Percentiles rank a stretch among this genome's conserved stretches.
These are phyloP conservation scores for Drosophila acutilabella DNA, from an alignment of 2,888 invertebrate genomes.

Conservation along the genomic window DNA sequence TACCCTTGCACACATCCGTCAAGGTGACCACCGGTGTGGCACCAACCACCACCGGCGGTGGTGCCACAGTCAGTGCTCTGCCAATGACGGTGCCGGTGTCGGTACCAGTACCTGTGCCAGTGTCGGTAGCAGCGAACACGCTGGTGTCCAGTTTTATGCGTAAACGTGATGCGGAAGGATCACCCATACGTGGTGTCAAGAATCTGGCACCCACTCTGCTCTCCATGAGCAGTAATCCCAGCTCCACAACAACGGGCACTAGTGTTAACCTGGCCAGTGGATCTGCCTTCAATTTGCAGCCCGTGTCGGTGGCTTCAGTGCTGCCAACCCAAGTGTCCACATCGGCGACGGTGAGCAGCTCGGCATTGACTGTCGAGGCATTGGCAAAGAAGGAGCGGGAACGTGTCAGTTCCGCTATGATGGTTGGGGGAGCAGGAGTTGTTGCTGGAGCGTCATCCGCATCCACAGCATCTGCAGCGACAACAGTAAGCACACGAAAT, in stretches of 20 bases:
- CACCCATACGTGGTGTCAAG: slow-evolving; percentile 88
- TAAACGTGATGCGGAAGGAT: slow-evolving; percentile 92
- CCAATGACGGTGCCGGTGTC: slow-evolving; percentile 49
- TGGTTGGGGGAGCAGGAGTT: slow-evolving; percentile 22
- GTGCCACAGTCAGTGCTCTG: slow-evolving; percentile 60
- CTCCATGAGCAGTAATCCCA: slow-evolving; percentile 76
- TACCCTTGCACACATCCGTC: slow-evolving; percentile 83
- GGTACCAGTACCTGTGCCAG: slow-evolving; percentile 24
- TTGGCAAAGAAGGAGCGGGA: slow-evolving; percentile 77
- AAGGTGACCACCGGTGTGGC: slow-evolving; percentile 78
- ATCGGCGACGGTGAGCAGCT: slow-evolving; percentile 36
- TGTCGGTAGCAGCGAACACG: slow-evolving; percentile 48
- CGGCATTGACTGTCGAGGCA: slow-evolving; percentile 68
- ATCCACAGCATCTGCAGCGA: slow-evolving; percentile 36
- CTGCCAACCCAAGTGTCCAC: slow-evolving; percentile 36
- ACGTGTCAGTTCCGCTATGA: slow-evolving; percentile 35
- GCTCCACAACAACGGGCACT: slow-evolving; percentile 7
- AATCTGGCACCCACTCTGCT: slow-evolving; percentile 86
- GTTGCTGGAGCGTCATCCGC: slow-evolving; percentile 38
- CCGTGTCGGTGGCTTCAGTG: slow-evolving; percentile 54
- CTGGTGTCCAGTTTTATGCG: slow-evolving; percentile 89
- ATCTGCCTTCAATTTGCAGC: slow-evolving; percentile 61
- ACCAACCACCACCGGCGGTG: slow-evolving; percentile 60
- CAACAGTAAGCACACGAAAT: slow-evolving; percentile 52
- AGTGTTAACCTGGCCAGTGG: slow-evolving; percentile 47